Conservation (phyloP, 2,113 vertebrate genomes). For the Kryptolebias marmoratus region DNA sequence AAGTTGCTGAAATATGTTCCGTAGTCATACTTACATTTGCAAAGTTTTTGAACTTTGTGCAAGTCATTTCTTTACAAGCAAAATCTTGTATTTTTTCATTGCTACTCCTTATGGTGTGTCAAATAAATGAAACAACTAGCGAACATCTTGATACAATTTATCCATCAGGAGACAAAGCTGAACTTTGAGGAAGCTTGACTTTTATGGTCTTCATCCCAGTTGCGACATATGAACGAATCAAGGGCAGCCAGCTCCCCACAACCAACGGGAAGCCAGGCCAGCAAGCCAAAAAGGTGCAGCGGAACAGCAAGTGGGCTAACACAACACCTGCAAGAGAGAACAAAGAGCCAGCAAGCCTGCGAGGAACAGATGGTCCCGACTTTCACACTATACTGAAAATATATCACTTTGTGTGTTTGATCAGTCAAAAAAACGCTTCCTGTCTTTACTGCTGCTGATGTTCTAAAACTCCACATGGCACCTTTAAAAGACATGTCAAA, state of each 20-base stretch:
- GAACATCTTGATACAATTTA: neutral
- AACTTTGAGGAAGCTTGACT: neutral
- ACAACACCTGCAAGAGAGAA: neutral
- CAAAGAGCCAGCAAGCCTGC: neutral
- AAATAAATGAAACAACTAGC: neutral
- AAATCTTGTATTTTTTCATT: neutral
- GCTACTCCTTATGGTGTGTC: neutral
- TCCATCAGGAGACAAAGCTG: neutral
- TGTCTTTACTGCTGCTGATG: neutral
- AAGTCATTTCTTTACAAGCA: neutral
- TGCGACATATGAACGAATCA: neutral
- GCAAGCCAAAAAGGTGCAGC: neutral
- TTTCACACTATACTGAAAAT: constrained; percentile 10
- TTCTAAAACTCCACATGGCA: constrained; percentile 6
- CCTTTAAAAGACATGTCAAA: constrained; percentile 5
- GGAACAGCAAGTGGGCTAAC: neutral
- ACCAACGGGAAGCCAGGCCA: neutral
- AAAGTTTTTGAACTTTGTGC: neutral
- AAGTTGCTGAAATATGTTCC: too few relatives aligned
- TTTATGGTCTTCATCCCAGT: neutral
- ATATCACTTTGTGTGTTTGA: neutral
- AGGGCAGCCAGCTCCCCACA: neutral
- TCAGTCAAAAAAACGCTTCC: neutral
- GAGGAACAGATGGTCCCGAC: neutral
- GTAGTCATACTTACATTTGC: neutral